Evolutionary conservation across 2,888 invertebrate species (phyloP).

Genomic region (Drosophila lacicola): DNA sequence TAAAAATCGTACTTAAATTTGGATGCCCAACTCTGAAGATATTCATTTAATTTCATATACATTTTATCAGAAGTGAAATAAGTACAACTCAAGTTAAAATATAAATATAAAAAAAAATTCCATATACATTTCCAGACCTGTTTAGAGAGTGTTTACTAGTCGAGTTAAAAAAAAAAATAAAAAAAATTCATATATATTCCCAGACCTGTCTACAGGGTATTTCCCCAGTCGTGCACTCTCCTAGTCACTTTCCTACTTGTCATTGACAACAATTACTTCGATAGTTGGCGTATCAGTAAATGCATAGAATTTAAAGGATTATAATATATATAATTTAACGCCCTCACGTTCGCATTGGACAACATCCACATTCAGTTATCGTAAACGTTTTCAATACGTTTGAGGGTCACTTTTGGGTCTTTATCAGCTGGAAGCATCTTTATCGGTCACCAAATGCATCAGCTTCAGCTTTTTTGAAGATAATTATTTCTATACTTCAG

Average conservation of each 20-base stretch:
- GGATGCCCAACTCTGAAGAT: too few relatives aligned
- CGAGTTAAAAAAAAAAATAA: too few relatives aligned
- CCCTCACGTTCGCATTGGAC: constrained; percentile 24
- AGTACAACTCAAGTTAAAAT: too few relatives aligned
- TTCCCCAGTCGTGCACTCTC: neutral
- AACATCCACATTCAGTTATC: constrained; percentile 10
- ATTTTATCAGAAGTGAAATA: too few relatives aligned
- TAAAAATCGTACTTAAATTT: too few relatives aligned
- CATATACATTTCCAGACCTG: neutral
- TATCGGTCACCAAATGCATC: neutral
- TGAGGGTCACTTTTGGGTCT: neutral
- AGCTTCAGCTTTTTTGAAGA: neutral
- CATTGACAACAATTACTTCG: constrained; percentile 17
- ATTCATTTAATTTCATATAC: too few relatives aligned
- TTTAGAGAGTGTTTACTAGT: neutral
- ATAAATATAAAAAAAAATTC: too few relatives aligned
- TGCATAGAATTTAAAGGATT: constrained; percentile 37
- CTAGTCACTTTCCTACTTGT: neutral
- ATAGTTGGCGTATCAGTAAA: constrained; percentile 39
- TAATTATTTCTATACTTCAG: neutral
- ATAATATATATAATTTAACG: constrained; percentile 27
- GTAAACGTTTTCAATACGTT: constrained; percentile 23
- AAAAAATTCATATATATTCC: too few relatives aligned
- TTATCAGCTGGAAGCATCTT: constrained; percentile 9
- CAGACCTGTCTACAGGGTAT: constrained; percentile 1